phyloP scores from a whole-genome alignment of 2,113 vertebrate species.

The Nycticebus coucang region DNA sequence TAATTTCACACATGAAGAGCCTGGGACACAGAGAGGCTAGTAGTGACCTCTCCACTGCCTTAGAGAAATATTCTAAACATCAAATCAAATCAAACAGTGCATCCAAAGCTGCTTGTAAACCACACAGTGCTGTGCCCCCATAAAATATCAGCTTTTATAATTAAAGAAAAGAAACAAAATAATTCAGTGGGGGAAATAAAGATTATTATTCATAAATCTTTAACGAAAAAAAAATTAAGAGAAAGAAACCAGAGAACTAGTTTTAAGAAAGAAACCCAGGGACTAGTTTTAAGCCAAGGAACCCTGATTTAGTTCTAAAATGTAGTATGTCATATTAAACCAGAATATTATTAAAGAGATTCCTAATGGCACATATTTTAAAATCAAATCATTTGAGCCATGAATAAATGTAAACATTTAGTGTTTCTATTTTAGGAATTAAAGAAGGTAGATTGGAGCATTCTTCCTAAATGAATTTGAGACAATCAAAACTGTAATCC shows the following conservation, averaged over 20 bases:
- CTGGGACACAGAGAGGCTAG: not conserved
- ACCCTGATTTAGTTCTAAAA: not conserved
- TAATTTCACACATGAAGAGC: not conserved
- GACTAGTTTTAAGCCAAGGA: constrained; percentile 2
- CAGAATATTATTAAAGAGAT: not conserved
- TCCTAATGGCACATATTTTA: not conserved
- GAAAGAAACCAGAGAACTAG: not conserved
- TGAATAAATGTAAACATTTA: not conserved
- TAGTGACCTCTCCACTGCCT: not conserved
- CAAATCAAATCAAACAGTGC: not conserved
- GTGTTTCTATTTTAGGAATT: not conserved
- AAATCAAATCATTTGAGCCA: constrained; percentile 17
- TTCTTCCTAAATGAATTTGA: not conserved
- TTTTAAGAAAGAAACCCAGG: not conserved
- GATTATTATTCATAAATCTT: too few species aligned
- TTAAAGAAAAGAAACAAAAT: not conserved
- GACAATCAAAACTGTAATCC: not conserved
- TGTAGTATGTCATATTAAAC: not conserved
- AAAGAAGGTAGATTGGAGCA: not conserved
- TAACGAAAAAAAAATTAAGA: not conserved
- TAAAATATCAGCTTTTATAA: not conserved
- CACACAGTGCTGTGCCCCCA: not conserved
- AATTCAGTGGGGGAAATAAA: too few species aligned
- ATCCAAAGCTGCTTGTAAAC: not conserved
- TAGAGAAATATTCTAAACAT: not conserved